These are phyloP conservation scores for Dipodomys ordii DNA, from an alignment of 2,113 vertebrate genomes.

Conservation along the genomic window DNA sequence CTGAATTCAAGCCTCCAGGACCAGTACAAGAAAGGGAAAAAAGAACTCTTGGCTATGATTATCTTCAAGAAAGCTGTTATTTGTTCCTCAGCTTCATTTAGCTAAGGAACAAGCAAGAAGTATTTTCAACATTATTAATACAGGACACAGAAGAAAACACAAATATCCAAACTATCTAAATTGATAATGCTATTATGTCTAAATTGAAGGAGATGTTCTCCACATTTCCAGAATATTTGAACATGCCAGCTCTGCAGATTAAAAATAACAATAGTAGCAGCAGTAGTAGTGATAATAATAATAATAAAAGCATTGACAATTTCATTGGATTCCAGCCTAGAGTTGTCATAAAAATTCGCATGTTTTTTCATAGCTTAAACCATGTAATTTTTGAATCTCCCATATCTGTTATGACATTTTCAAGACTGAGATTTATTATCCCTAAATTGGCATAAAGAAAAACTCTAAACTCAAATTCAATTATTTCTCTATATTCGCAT, in stretches of 20 bases:
- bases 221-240: constrained; percentile 12
- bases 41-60: not conserved
- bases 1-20: too few species aligned
- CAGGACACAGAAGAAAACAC: not conserved
- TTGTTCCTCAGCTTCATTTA: not conserved
- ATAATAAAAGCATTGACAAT: not conserved
- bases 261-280: not conserved
- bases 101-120: not conserved
- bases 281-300: not conserved
- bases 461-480: not conserved
- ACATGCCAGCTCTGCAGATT: not conserved
- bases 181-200: not conserved
- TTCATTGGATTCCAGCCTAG: not conserved
- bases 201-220: not conserved
- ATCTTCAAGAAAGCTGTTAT: not conserved
- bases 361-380: not conserved
- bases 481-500: not conserved
- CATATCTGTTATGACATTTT: not conserved
- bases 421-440: not conserved
- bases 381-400: constrained; percentile 10
- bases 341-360: not conserved
- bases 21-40: not conserved
- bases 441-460: constrained; percentile 9
- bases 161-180: not conserved
- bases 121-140: not conserved